Evolutionary conservation across 2,797 vertebrate species (phyloP), one percentile per base, ranked within the genome.

Genomic region (Moxostoma hubbsi): DNA sequence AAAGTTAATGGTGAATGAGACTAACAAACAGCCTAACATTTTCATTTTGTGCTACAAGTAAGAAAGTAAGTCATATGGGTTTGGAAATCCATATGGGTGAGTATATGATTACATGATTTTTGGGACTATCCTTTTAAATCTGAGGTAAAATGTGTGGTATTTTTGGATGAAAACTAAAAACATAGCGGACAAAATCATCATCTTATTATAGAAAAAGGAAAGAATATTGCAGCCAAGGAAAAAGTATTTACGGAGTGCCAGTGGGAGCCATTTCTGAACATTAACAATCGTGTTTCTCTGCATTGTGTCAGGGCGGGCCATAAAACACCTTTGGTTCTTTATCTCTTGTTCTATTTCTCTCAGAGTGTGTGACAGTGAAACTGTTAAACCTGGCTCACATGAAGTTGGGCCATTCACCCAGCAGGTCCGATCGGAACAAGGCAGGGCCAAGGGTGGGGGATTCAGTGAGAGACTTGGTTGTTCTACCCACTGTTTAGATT

Each of bases 401-500:
- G 88, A 94, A 94, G 91, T 85, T 88, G 82, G 83, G 78, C 90
- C 85, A 91, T 94, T 94, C 90, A 93, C 45, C 16, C 74, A 55
- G 79, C 80, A 85, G 83, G 55, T 85, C 74, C 77, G 77, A 73
- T 82, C 73, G 7, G 47, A 45, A 67, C 82, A 64, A 62, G 59
- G 82, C 83, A 85, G 45, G 51, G 83, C 82, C 80, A 83, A 58
- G 51, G 77, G 76, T 75, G 85, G 81, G 79, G 85, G 89, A 89
- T 89, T 58, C 83, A 85, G 88, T 92, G 86, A 93, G 90, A 91
- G 88, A 83, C 84, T 66, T 75, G 84, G 89, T 93, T 94, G 92
- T 93, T 93, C 90, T 84, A 75, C 79, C 88, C 82, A 88, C 87
- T 91, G 84, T 92, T 93, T 93, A 77, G 87, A 91, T 93, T 93